These are phyloP conservation scores for Poeciliopsis infans DNA, from an alignment of 2,797 vertebrate species.

Conservation along the genomic window DNA sequence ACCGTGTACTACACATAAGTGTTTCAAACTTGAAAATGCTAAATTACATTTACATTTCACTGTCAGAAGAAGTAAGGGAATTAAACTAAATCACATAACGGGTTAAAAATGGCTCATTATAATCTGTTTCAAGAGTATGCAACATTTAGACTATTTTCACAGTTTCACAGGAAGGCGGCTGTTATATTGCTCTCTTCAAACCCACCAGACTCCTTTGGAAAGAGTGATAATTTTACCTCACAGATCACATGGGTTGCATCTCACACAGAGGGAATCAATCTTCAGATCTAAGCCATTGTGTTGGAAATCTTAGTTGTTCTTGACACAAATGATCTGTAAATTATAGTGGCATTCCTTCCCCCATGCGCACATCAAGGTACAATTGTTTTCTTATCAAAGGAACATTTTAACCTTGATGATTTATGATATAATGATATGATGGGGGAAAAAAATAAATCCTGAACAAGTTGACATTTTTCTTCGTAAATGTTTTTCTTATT, in stretches of 20 bases:
- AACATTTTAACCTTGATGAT: neutral
- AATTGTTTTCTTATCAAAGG: neutral
- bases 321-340: constrained; percentile 2
- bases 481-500: neutral
- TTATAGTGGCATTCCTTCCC: neutral
- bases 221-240: constrained; percentile 17
- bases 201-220: constrained; percentile 6
- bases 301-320: neutral
- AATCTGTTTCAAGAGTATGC: constrained; percentile 8
- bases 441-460: neutral
- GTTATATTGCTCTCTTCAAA: constrained; percentile 9
- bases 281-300: constrained; percentile 1
- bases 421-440: neutral
- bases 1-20: neutral
- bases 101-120: neutral
- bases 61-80: neutral
- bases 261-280: neutral
- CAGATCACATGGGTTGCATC: constrained; percentile 10
- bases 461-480: neutral
- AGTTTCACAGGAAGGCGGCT: constrained; percentile 10
- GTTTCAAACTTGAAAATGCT: constrained; percentile 1
- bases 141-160: constrained; percentile 16
- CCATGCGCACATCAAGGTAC: neutral
- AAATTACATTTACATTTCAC: neutral
- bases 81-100: neutral